Evolutionary conservation across 2,888 invertebrate genomes (phyloP).

Genomic region (Drepanosiphum platanoidis): DNA sequence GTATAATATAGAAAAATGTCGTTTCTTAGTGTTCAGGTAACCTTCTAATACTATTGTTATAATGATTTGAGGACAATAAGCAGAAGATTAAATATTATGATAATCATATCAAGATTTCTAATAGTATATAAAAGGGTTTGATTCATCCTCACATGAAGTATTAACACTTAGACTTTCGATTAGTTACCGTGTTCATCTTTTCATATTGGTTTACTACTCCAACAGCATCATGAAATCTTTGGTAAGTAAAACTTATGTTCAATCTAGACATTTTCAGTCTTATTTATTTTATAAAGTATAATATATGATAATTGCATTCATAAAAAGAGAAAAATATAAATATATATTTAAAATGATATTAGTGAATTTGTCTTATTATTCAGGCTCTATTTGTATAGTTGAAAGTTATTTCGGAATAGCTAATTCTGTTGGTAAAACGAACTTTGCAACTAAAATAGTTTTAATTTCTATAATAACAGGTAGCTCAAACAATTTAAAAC

Average conservation of each 20-base stretch:
- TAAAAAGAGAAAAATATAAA: too few relatives aligned
- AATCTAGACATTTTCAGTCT: neutral
- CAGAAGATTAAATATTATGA: slow-evolving; percentile 44
- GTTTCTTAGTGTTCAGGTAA: slow-evolving; percentile 20
- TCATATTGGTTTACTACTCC: neutral
- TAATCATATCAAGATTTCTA: slow-evolving; percentile 45
- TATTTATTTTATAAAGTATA: neutral
- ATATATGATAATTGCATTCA: too few relatives aligned
- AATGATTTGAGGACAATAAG: slow-evolving; percentile 46
- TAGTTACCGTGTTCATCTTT: slow-evolving; percentile 25
- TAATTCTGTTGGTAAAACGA: too few relatives aligned
- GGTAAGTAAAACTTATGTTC: slow-evolving; percentile 9
- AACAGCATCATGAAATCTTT: slow-evolving; percentile 32
- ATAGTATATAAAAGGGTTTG: slow-evolving; percentile 46
- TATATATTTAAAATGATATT: too few relatives aligned
- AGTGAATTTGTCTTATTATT: too few relatives aligned
- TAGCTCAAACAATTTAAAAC: too few relatives aligned
- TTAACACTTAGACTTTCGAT: slow-evolving; percentile 14
- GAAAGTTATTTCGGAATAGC: too few relatives aligned
- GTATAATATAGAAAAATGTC: slow-evolving; percentile 45
- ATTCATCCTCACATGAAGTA: neutral
- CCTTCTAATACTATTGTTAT: slow-evolving; percentile 48
- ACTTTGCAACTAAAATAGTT: too few relatives aligned
- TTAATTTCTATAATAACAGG: too few relatives aligned
- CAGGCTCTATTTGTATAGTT: too few relatives aligned